Evolutionary conservation across 2,113 vertebrate species (phyloP).

Genomic region (Mustela lutreola): DNA sequence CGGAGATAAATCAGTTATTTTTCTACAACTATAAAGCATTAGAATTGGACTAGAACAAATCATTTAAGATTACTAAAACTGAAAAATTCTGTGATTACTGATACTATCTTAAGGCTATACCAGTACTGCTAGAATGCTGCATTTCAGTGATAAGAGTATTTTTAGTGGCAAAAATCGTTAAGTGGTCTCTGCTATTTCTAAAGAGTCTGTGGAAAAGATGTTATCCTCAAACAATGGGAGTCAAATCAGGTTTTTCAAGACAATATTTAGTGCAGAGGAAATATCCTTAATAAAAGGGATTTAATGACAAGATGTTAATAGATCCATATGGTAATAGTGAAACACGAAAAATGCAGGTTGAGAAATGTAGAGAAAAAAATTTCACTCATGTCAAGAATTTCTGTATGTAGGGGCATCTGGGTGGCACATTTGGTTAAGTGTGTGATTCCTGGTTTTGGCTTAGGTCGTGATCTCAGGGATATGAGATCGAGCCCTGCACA

Average conservation of each 20-base stretch:
- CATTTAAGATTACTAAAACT: background rate
- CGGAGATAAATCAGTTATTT: background rate
- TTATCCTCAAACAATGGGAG: background rate
- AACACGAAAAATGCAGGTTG: background rate
- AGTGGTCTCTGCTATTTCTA: background rate
- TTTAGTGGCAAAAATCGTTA: background rate
- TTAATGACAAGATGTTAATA: conserved; percentile 8
- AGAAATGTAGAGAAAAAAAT: background rate
- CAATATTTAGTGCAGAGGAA: background rate
- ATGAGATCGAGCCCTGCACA: background rate
- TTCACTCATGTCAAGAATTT: conserved; percentile 22
- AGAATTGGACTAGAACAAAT: background rate
- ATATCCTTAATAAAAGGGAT: background rate
- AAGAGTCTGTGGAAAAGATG: conserved; percentile 35
- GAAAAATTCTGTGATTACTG: conserved; percentile 5
- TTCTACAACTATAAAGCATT: background rate
- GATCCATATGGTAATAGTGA: background rate
- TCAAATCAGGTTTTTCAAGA: conserved; percentile 47
- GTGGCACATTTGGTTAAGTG: background rate
- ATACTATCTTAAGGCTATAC: conserved; percentile 24
- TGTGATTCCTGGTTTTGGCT: background rate
- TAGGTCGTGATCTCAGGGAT: background rate
- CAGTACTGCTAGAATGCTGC: conserved; percentile 24
- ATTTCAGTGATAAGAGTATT: conserved; percentile 51
- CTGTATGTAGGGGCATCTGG: background rate